These are phyloP conservation scores for Parnassius apollo DNA, from an alignment of 2,888 invertebrate genomes.

Conservation along the genomic window DNA sequence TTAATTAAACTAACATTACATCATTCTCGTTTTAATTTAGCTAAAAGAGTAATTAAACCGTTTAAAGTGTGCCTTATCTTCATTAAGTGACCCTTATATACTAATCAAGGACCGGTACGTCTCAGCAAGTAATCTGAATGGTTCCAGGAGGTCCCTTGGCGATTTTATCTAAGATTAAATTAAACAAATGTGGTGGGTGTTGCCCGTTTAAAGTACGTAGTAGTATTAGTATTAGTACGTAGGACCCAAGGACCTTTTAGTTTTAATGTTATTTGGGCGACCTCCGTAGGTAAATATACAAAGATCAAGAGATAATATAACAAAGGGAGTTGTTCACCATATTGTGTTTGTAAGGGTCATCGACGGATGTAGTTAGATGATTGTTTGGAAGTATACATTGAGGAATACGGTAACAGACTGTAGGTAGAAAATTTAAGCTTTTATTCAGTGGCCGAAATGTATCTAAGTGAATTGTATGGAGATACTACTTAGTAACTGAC, in stretches of 20 bases:
- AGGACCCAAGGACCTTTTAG: slow-evolving; percentile 22
- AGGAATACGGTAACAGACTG: too few relatives aligned
- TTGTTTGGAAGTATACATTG: too few relatives aligned
- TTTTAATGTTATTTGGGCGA: slow-evolving; percentile 20
- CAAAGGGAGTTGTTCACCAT: background rate
- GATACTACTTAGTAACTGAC: too few relatives aligned
- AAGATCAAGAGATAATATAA: background rate
- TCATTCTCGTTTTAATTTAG: too few relatives aligned
- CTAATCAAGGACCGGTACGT: slow-evolving; percentile 2
- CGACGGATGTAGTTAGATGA: too few relatives aligned
- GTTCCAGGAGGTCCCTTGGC: background rate
- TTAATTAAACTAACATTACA: too few relatives aligned
- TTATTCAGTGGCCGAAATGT: too few relatives aligned
- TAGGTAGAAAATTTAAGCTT: too few relatives aligned
- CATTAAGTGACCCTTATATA: slow-evolving; percentile 3
- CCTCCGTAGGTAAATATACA: background rate
- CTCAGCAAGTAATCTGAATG: slow-evolving; percentile 6
- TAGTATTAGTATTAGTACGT: background rate
- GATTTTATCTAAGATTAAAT: slow-evolving; percentile 12
- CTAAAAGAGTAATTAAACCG: background rate
- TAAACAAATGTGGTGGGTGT: slow-evolving; percentile 2
- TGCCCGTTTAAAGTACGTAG: slow-evolving; percentile 4
- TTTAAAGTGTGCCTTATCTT: slow-evolving; percentile 8
- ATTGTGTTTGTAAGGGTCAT: too few relatives aligned
- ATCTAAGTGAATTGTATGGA: too few relatives aligned